These are phyloP conservation scores for Sebastiscus tertius DNA, from an alignment of 2,797 vertebrate species.

Conservation along the genomic window DNA sequence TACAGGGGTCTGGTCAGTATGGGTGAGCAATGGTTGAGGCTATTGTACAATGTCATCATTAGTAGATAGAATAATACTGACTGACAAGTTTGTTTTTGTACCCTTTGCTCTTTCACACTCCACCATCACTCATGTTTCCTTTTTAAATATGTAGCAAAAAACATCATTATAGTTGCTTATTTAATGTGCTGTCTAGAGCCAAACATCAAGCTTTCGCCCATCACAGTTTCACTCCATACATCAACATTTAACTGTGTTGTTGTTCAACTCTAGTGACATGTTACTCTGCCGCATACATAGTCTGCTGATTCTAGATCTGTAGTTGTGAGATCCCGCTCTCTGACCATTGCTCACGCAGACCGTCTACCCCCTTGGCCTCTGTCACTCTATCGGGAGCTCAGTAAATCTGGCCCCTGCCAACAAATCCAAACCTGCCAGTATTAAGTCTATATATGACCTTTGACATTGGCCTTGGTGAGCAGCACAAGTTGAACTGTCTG, in stretches of 20 bases:
- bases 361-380: constrained; percentile 80
- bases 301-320: constrained; percentile 52
- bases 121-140: constrained; percentile 54
- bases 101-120: constrained; percentile 35
- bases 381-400: constrained; percentile 73
- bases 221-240: constrained; percentile 53
- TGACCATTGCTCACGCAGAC: constrained; percentile 85
- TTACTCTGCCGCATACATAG: constrained; percentile 46
- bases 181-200: constrained; percentile 28
- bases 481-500: constrained; percentile 99
- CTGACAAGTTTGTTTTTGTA: constrained; percentile 26
- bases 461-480: constrained; percentile 99
- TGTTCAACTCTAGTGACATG: constrained; percentile 33
- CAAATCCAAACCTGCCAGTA: constrained; percentile 75
- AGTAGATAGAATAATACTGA: constrained; percentile 44
- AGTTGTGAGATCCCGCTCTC: constrained; percentile 52
- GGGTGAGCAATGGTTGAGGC: constrained; percentile 95
- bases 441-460: constrained; percentile 92
- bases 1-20: constrained; percentile 85
- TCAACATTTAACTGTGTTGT: constrained; percentile 41
- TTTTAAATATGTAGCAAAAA: constrained; percentile 27
- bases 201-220: constrained; percentile 30
- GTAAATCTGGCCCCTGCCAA: constrained; percentile 76
- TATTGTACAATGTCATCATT: constrained; percentile 38
- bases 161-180: constrained; percentile 33